These are phyloP conservation scores for Pardosa pseudoannulata DNA, from an alignment of 2,888 invertebrate genomes.

Conservation along the genomic window DNA sequence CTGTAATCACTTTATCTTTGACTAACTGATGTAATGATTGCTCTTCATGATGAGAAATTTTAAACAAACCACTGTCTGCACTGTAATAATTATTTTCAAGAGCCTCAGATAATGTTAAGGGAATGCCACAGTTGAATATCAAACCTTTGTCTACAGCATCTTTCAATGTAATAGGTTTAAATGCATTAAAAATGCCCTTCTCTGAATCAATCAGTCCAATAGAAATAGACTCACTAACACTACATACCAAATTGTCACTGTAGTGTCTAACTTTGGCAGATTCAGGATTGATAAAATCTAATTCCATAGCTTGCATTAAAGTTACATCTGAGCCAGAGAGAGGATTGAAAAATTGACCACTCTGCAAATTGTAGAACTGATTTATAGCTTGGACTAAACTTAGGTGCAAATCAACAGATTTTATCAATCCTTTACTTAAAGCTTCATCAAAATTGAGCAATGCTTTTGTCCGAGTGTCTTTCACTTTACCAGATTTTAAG, in stretches of 20 bases:
- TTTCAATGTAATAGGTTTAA: conserved; percentile 70
- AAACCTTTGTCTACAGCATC: conserved; percentile 71
- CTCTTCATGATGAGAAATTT: conserved; percentile 83
- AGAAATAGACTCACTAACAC: conserved; percentile 83
- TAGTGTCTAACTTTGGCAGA: conserved; percentile 78
- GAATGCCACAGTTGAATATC: conserved; percentile 80
- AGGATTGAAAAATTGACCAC: conserved; percentile 88
- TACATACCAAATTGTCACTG: conserved; percentile 83
- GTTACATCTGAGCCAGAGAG: conserved; percentile 88
- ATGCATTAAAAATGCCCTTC: conserved; percentile 62
- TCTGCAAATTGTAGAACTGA: conserved; percentile 86
- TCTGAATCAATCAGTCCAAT: conserved; percentile 77
- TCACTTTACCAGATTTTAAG: conserved; percentile 84
- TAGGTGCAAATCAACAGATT: conserved; percentile 76
- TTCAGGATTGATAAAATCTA: conserved; percentile 20
- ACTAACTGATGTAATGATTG: conserved; percentile 78
- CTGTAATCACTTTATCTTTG: conserved; percentile 83
- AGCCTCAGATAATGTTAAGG: conserved; percentile 89
- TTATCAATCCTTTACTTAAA: conserved; percentile 78
- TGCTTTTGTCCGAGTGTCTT: conserved; percentile 82
- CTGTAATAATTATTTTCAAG: conserved; percentile 88
- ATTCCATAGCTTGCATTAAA: conserved; percentile 86
- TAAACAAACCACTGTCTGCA: conserved; percentile 83
- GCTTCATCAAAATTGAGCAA: conserved; percentile 80
- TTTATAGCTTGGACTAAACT: conserved; percentile 79